Evolutionary conservation across 2,113 vertebrate species (phyloP), one percentile per base, ranked within the genome.

Genomic region (Chionis minor): DNA sequence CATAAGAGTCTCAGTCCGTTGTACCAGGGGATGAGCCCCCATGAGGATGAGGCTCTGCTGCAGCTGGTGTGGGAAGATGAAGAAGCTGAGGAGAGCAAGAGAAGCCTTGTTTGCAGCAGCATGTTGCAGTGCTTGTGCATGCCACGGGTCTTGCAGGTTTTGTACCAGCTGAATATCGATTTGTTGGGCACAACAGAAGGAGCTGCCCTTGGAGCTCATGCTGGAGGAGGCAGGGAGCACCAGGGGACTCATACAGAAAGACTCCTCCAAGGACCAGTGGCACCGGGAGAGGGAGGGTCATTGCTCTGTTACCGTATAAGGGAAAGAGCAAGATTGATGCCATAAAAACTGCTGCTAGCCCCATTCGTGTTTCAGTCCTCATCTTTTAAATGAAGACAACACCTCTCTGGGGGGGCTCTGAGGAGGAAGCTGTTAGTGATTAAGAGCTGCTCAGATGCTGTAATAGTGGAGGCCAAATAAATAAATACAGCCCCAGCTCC

Each of bases 231-330:
- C 5, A 44, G 40, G 15, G 33, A 12, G 2, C 54, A 49, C 20
- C 0, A 5, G 0, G 2, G 10, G 6, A 9, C 10, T 58, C 0
- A 0, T 6, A 51, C 17, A 47, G 81, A 70, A 77, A 26, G 72
- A 11, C 4, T 80, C 22, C 47, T 72, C 22, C 72, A 77, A 38
- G 24, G 28, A 33, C 49, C 24, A 16, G 10, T 8, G 55, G 24
- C 40, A 42, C 5, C 1, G 1, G 63, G 4, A 14, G 3, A 73
- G 35, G 17, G 20, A 70, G 5, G 11, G 22, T 75, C 4, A 0
- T 35, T 52, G 13, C 40, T 84, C n/a, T 49, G 8, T 44, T 30
- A 10, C 11, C 0, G 0, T n/a, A 24, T n/a, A 33, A 78, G 3
- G 10, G 47, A 90, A 52, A 32, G 5, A 40, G 40, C 23, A 56